Base-by-base conservation (phyloP, 2,113 vertebrate genomes). In the Meles meles region DNA sequence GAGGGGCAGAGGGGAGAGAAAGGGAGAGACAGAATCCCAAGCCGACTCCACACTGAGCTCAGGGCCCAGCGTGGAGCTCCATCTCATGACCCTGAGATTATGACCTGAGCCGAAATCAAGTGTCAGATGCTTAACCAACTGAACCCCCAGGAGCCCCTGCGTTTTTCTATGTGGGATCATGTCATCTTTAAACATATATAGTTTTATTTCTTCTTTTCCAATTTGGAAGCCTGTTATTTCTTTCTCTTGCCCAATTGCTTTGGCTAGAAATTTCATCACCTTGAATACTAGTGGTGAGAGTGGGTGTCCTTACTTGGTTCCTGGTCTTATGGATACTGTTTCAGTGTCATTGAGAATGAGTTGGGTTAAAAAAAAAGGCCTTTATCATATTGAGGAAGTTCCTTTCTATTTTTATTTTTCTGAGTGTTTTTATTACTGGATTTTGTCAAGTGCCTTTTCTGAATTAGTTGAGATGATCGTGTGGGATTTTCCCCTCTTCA, bases 151-250 rank as follows among this genome's bases (percentile, higher is more conserved):
- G 67, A 4, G 4, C 8, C 67, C 34, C 7, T 77, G 61, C 31
- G 21, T 31, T 89, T 77, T 90, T 44, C 29, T 34, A 23, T 82
- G 37, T 86, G 72, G 88, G 61, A 69, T 93, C 31, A 42, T 94
- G 57, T 88, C 42, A 67, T 67, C 42, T 72, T 65, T n/a, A 39
- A 67, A 65, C 52, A 69, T 59, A 84, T 18, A 57, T 37, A 31
- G 82, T 93, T 93, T 90, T 49, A 23, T 49, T 83, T 94, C 61
- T 96, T 92, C 55, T 29, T 69, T 92, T 93, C 44, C 23, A 52
- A 15, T 57, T 47, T 88, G 47, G 47, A 20, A 82, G 13, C 4
- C 74, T 96, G 79, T 90, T 77, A 21, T 87, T 94, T 96, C 65
- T 94, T 90, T 89, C 55, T 90, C 25, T 88, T 72, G 52, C 42